Base-by-base conservation (phyloP, 2,888 invertebrate species). In the Drosophila stalkeri region DNA sequence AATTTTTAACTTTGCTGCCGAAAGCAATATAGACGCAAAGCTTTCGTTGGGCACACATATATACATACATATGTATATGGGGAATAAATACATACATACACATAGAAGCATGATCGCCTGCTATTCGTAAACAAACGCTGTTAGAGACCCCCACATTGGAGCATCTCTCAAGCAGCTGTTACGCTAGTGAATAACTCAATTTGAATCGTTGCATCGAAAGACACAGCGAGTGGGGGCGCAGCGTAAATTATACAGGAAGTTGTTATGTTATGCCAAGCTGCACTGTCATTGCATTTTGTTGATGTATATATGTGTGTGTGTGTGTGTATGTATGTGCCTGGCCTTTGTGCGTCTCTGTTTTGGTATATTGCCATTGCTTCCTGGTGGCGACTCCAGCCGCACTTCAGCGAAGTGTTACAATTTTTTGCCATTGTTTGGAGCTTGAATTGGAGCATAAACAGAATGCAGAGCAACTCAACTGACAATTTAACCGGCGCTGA, bases 231-330 rank as follows among this genome's bases (percentile, higher is more conserved):
- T 61, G 51, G 52, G 55, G 43, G 57, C 54, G 61, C 52, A 51
- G 73, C 51, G 61, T 63, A 67, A 80, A 77, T 71, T 75, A 80
- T 70, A 67, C 89, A 82, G 90, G 89, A 89, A 89, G 90, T 84
- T 81, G 75, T 86, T 84, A 75, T 80, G 70, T 81, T 73, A 72
- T 73, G 72, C 61, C 69, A 62, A 77, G 66, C 56, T 62, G 64
- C 73, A 65, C 67, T 70, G 68, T 76, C 63, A 56, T 54, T 70
- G 76, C 78, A 61, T 68, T 60, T 55, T 11, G 16, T 51, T 14
- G 43, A 49, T 52, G 49, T 41, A 20, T 47, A 9, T 12, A 14
- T 39, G 8, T 11, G 11, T 43, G 18, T 46, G 20, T 71, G 56
- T 55, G 60, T 68, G 56, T 61, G 55, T 64, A 16, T 52, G 20